Evolutionary conservation across 2,113 vertebrate species (phyloP).

Genomic region (Cariama cristata): DNA sequence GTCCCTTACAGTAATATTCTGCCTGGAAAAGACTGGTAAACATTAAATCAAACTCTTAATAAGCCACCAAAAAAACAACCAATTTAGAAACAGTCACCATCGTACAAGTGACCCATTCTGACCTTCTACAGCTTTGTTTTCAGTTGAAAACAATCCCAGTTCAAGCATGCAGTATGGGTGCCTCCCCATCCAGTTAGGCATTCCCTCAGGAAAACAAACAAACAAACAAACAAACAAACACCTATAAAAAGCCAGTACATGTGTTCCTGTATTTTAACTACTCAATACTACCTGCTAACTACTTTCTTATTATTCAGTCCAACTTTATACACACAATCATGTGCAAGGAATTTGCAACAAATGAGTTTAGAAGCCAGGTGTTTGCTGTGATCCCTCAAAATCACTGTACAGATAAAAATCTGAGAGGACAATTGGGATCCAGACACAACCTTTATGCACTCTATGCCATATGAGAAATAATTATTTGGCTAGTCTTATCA

Average conservation of each 20-base stretch:
- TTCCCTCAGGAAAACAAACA: not conserved
- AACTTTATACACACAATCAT: not conserved
- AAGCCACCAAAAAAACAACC: not conserved
- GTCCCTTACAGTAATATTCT: not conserved
- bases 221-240: accelerated
- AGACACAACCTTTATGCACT: not conserved
- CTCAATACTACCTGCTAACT: not conserved
- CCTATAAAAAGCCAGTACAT: not conserved
- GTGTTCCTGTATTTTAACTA: not conserved
- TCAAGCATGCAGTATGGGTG: not conserved
- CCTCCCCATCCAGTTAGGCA: not conserved
- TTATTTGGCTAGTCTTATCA: not conserved
- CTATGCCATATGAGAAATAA: not conserved
- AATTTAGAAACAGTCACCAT: not conserved
- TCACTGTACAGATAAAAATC: not conserved
- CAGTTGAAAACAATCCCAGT: not conserved
- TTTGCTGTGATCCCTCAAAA: not conserved
- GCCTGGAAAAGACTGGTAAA: not conserved
- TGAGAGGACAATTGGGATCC: not conserved
- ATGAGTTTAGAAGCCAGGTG: not conserved
- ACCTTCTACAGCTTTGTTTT: not conserved
- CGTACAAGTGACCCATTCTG: not conserved
- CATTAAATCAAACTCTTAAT: not conserved
- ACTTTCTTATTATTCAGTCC: not conserved
- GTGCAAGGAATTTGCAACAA: not conserved